Percentiles rank a stretch among this genome's conserved stretches.
Conservation (phyloP, 2,888 invertebrate species). For the Ornithoptera priamus region DNA sequence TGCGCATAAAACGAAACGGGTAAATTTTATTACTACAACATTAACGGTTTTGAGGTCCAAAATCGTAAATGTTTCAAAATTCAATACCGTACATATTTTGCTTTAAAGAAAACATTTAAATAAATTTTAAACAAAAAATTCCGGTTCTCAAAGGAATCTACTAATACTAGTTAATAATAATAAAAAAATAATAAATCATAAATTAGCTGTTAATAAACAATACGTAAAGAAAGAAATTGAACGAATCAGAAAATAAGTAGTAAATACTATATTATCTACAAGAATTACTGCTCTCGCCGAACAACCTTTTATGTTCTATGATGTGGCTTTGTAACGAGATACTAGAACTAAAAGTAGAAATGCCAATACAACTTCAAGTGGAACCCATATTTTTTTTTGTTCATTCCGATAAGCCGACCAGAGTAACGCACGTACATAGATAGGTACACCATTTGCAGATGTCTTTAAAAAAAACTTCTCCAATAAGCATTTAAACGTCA, state of each 20-base stretch:
- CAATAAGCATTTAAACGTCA: conserved; percentile 26
- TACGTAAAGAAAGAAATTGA: neutral
- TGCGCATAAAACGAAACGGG: conserved; percentile 24
- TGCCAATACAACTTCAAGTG: conserved; percentile 24
- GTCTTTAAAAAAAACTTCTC: conserved; percentile 24
- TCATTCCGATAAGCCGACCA: conserved; percentile 17
- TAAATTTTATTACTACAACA: conserved; percentile 23
- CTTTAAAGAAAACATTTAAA: too few relatives aligned
- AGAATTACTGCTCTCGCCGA: conserved; percentile 13
- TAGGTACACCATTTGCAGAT: conserved; percentile 29
- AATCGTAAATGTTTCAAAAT: conserved; percentile 15
- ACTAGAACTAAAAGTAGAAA: conserved; percentile 25
- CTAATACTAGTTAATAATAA: too few relatives aligned
- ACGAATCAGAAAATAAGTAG: too few relatives aligned
- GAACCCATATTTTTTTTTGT: conserved; percentile 24
- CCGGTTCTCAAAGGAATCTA: too few relatives aligned
- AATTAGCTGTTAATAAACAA: neutral
- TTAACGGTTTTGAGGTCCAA: conserved; percentile 24
- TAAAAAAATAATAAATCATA: too few relatives aligned
- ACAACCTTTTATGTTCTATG: conserved; percentile 27
- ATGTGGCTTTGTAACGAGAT: conserved; percentile 21
- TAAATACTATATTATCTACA: conserved; percentile 3
- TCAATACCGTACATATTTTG: too few relatives aligned
- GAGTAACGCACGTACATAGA: conserved; percentile 28
- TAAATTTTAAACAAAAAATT: too few relatives aligned